Evolutionary conservation across 2,113 vertebrate species (phyloP).

Genomic region (Trachemys scripta): DNA sequence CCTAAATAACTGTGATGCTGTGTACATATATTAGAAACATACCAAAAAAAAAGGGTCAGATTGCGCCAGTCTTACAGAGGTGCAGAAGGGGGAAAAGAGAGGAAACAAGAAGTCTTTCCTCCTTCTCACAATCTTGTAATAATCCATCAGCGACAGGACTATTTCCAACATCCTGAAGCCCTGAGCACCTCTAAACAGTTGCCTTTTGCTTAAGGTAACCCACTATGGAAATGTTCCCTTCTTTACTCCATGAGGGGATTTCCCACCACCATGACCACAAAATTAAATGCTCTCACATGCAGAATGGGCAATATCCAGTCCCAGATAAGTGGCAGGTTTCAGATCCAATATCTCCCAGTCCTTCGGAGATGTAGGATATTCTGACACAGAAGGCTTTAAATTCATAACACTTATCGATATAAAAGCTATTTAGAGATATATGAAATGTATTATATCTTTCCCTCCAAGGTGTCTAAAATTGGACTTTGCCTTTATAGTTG

Average conservation of each 20-base stretch:
- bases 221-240: not conserved
- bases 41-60: not conserved
- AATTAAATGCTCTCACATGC: not conserved
- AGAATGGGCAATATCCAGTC: not conserved
- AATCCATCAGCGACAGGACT: not conserved
- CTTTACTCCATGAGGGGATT: accelerated
- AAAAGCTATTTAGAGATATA: not conserved
- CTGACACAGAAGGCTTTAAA: not conserved
- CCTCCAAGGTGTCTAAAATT: not conserved
- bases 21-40: not conserved
- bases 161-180: not conserved
- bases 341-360: not conserved
- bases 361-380: not conserved
- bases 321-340: not conserved
- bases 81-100: not conserved
- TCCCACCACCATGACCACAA: not conserved
- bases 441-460: not conserved
- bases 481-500: not conserved
- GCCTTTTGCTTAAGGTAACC: not conserved
- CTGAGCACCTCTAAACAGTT: not conserved
- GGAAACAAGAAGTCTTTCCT: not conserved
- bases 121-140: not conserved
- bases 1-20: not conserved
- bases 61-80: not conserved
- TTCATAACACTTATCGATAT: not conserved